A percentile compares a stretch with the other conserved stretches of the same genome.
Conservation (phyloP, 2,113 vertebrate genomes). For the Tylochromis polylepis region DNA sequence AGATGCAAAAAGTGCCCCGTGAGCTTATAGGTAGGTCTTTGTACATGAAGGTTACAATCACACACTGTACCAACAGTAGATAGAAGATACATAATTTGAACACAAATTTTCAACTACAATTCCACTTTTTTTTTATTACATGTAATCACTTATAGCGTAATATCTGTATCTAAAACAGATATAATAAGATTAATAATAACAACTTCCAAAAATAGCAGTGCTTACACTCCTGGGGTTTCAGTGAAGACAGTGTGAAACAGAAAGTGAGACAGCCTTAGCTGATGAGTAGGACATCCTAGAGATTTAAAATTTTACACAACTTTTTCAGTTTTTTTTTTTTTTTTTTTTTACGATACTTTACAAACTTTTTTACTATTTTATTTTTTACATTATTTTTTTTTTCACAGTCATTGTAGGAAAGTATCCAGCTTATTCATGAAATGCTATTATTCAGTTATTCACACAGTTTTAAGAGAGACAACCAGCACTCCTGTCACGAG, state of each 20-base stretch:
- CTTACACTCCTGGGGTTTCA: background rate
- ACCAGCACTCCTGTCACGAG: background rate
- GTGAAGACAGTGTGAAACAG: background rate
- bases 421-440: background rate
- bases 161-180: background rate
- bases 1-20: background rate
- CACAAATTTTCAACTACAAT: background rate
- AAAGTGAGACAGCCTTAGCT: background rate
- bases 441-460: background rate
- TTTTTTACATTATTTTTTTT: background rate
- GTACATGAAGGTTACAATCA: background rate
- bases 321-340: background rate
- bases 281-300: background rate
- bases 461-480: background rate
- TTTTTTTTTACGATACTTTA: background rate
- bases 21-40: background rate
- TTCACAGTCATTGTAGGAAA: background rate
- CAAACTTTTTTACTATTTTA: background rate
- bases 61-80: accelerated
- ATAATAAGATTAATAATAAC: background rate
- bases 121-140: background rate
- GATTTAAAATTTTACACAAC: background rate
- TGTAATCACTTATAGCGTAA: background rate
- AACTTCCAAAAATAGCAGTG: background rate
- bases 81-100: background rate